phyloP scores from a whole-genome alignment of 2,113 vertebrate genomes.

The Amia ocellicauda region DNA sequence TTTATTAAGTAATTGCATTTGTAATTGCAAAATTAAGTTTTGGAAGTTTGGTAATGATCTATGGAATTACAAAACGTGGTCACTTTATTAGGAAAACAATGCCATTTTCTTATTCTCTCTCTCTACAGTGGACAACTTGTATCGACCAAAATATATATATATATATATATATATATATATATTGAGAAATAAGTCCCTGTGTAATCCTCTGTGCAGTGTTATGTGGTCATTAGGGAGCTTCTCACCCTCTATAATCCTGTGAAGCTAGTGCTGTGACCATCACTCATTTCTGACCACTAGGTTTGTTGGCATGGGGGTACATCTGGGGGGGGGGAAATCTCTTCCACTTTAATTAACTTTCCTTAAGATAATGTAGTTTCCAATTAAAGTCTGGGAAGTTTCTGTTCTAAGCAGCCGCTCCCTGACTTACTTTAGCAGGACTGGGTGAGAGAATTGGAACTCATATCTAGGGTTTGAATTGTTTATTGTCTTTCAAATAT shows the following conservation, averaged over 20 bases:
- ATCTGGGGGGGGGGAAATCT: slow-evolving; percentile 56
- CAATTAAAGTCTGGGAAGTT: slow-evolving; percentile 53
- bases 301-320: slow-evolving; percentile 36
- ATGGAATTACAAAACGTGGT: slow-evolving; percentile 65
- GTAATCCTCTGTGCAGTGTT: slow-evolving; percentile 61
- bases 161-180: too few relatives aligned
- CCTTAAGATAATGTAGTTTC: slow-evolving; percentile 69
- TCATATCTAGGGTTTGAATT: slow-evolving; percentile 59
- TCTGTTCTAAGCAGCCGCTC: slow-evolving; percentile 34
- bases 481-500: slow-evolving; percentile 70
- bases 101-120: too few relatives aligned
- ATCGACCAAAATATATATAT: slow-evolving; percentile 18
- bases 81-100: slow-evolving; percentile 46
- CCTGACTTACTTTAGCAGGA: slow-evolving; percentile 47
- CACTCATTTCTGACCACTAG: slow-evolving; percentile 52
- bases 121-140: slow-evolving; percentile 14
- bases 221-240: slow-evolving; percentile 56
- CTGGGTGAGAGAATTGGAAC: slow-evolving; percentile 62
- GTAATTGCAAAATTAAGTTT: slow-evolving; percentile 82
- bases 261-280: slow-evolving; percentile 68
- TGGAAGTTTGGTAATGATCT: slow-evolving; percentile 74
- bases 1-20: slow-evolving; percentile 80
- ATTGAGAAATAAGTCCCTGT: slow-evolving; percentile 37
- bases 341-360: slow-evolving; percentile 76
- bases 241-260: slow-evolving; percentile 65